Evolutionary conservation across 2,888 invertebrate genomes (phyloP).

Genomic region (Beris morrisii): DNA sequence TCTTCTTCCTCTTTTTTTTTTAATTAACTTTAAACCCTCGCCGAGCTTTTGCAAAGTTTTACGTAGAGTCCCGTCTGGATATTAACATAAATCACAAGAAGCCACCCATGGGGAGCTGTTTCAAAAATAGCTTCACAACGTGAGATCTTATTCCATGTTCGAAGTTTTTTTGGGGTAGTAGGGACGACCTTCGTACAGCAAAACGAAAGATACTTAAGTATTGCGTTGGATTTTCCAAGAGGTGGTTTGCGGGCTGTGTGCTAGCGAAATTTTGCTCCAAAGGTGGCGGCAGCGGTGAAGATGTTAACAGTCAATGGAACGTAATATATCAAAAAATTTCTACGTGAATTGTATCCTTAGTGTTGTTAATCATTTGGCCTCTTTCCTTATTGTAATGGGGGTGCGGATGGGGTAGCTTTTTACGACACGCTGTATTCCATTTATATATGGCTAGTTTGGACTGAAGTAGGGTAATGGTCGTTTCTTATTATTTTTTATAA

Average conservation of each 20-base stretch:
- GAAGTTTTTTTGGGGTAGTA: too few species aligned
- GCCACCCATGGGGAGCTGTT: not conserved
- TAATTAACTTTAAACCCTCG: constrained; percentile 13
- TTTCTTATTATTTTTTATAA: too few species aligned
- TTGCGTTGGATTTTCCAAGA: too few species aligned
- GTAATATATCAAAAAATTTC: constrained; percentile 27
- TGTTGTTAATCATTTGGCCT: constrained; percentile 20
- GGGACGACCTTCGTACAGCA: too few species aligned
- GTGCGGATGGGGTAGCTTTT: too few species aligned
- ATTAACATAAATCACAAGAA: constrained; percentile 15
- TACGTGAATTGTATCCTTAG: constrained; percentile 25
- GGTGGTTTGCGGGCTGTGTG: too few species aligned
- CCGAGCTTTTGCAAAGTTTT: not conserved
- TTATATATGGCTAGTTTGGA: too few species aligned
- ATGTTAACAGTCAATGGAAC: constrained; percentile 23
- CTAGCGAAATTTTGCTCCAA: too few species aligned
- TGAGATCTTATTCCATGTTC: not conserved
- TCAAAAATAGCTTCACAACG: constrained; percentile 9
- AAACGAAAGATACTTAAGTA: too few species aligned
- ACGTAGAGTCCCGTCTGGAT: not conserved
- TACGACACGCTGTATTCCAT: too few species aligned
- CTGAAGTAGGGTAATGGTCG: too few species aligned
- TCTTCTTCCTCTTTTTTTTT: constrained; percentile 8
- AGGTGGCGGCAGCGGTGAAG: not conserved
- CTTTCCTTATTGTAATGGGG: too few species aligned